These are phyloP conservation scores for Caenorhabditis remanei DNA, from an alignment of 1,140 invertebrate genomes.

Conservation along the genomic window DNA sequence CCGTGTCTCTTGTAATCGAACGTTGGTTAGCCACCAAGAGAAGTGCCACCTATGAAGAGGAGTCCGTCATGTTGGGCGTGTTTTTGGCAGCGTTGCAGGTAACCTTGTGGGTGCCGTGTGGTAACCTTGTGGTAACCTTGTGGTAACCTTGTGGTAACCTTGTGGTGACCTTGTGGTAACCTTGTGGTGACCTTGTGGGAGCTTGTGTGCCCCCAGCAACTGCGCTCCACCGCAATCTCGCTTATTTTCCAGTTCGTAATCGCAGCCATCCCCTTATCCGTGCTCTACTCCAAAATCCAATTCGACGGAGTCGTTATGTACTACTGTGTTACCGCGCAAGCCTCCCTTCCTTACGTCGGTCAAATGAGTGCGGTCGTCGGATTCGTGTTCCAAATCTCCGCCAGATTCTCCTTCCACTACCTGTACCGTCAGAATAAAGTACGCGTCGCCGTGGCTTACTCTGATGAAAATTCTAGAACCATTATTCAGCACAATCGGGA, in stretches of 20 bases:
- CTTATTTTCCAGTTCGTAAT: constrained; percentile 2
- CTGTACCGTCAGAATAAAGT: constrained; percentile 31
- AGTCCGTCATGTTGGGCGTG: background rate
- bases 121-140: too few relatives aligned
- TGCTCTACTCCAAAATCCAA: constrained; percentile 1
- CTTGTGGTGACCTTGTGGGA: too few relatives aligned
- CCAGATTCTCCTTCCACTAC: constrained; percentile 6
- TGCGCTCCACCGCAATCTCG: too few relatives aligned
- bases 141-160: too few relatives aligned
- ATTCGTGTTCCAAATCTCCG: constrained; percentile 1
- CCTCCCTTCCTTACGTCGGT: constrained; percentile 1
- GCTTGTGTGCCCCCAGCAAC: too few relatives aligned
- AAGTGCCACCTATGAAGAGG: constrained; percentile 11
- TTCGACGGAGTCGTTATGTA: constrained; percentile 35
- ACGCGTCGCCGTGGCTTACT: background rate
- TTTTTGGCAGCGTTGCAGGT: background rate
- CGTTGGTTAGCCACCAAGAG: constrained; percentile 11
- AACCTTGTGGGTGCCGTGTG: background rate
- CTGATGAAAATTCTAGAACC: background rate
- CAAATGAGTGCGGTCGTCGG: constrained; percentile 22
- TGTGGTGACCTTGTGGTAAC: too few relatives aligned
- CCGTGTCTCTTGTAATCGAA: background rate
- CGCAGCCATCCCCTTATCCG: background rate
- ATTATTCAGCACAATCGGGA: constrained; percentile 19
- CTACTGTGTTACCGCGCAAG: constrained; percentile 34